Percentiles rank a stretch among this genome's conserved stretches.
These are phyloP conservation scores for Merluccius polli DNA, from an alignment of 2,797 vertebrate genomes.

Conservation along the genomic window DNA sequence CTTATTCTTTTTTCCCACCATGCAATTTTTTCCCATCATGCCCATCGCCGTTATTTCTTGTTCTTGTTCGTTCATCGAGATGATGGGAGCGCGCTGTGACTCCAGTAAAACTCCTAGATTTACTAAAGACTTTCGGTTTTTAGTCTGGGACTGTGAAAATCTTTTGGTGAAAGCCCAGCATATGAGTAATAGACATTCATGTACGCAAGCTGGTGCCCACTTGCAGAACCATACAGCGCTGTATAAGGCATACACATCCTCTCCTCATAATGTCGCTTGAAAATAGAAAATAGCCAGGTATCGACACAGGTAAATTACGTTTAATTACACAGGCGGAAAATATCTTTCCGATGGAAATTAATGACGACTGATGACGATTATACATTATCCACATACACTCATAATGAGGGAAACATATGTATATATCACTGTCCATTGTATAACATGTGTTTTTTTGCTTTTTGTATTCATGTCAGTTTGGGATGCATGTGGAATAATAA, in stretches of 20 bases:
- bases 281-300: background rate
- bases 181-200: constrained; percentile 75
- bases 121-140: no score
- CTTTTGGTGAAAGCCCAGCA: no score
- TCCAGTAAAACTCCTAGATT: no score
- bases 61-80: no score
- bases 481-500: background rate
- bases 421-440: background rate
- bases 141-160: no score
- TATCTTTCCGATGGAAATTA: background rate
- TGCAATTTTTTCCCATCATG: no score
- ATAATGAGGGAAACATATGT: constrained; percentile 33
- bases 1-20: no score
- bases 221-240: constrained; percentile 70
- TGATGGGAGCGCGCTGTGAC: no score
- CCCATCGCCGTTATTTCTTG: no score
- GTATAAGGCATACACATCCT: constrained; percentile 76
- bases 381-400: no score
- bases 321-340: background rate
- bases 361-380: constrained; percentile 20
- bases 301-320: background rate
- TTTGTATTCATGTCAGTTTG: background rate
- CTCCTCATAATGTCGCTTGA: constrained; percentile 57
- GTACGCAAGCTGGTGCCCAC: constrained; percentile 78
- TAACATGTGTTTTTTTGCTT: background rate